phyloP scores from a whole-genome alignment of 2,888 invertebrate species.

The Caradrina clavipalpis region DNA sequence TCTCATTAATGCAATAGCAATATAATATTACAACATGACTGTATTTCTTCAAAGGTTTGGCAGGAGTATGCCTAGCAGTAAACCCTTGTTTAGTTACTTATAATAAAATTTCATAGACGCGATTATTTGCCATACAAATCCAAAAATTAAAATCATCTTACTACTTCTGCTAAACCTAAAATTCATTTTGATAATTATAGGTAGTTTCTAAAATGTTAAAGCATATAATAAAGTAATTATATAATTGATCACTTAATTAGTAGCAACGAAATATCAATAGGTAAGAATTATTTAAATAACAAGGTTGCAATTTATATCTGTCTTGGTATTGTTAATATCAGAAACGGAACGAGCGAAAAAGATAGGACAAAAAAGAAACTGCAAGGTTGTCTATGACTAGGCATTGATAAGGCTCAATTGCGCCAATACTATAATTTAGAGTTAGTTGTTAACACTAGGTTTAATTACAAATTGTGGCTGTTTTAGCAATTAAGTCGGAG shows the following conservation, averaged over 20 bases:
- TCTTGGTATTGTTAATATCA: constrained; percentile 31
- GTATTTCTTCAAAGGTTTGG: too few species aligned
- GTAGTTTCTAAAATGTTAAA: neutral
- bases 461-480: neutral
- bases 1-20: too few species aligned
- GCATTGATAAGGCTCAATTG: neutral
- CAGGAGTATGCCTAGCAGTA: too few species aligned
- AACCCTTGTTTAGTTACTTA: too few species aligned
- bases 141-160: too few species aligned
- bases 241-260: constrained; percentile 35
- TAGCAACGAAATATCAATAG: constrained; percentile 7
- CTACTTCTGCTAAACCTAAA: too few species aligned
- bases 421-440: neutral
- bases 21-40: too few species aligned
- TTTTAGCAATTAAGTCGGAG: neutral
- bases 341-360: neutral
- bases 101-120: too few species aligned
- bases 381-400: constrained; percentile 3
- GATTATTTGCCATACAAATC: too few species aligned
- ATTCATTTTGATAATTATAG: too few species aligned
- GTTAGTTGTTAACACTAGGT: neutral
- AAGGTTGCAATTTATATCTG: constrained; percentile 37
- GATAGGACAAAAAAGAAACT: neutral
- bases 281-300: constrained; percentile 30
- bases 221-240: constrained; percentile 8